Base-by-base conservation (phyloP, 2,113 vertebrate genomes). In the Cyanoderma ruficeps region DNA sequence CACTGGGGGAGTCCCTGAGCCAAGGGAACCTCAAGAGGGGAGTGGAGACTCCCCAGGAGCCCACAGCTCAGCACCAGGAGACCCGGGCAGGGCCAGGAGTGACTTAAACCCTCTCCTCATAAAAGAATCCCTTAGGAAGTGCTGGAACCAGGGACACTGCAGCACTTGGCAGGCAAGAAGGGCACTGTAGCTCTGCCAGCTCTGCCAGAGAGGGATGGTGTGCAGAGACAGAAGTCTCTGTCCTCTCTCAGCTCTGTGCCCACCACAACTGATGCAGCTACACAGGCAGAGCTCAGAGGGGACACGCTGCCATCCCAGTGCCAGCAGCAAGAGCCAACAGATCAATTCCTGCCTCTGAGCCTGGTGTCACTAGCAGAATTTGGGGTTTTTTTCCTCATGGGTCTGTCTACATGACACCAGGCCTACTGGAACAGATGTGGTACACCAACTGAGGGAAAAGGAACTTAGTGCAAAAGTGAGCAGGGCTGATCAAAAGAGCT, bases 231-330 rank as follows among this genome's bases (percentile, higher is more conserved):
- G 7, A 24, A 35, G 15, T 15, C 21, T 18, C 33, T 27, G 50
- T 17, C 25, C 39, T 25, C 15, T 53, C 52, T 27, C 15, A 39
- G 33, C 42, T 69, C 69, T 30, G 47, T 1, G 2, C 27, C 39
- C 35, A 19, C 23, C 23, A 15, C 2, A 1, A 1, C 28, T 20
- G 63, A 6, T 9, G 21, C 49, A 35, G 42, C 56, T 44, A 25
- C 28, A 17, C 20, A 47, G 52, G 5, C 16, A 55, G 42, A 57
- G 28, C 69, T 63, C 3, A 7, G 31, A 12, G 42, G 49, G 64
- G 44, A 3, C 42, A 17, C 0, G 0, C 27, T 70, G 71, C 31
- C 55, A 16, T 30, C 24, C 41, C 15, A 8, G 52, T 17, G 52
- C 59, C 31, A 18, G 76, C 33, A 88, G 35, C 13, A 56, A 31